Evolutionary conservation across 2,888 invertebrate species (phyloP), one percentile per base, ranked within the genome.

Genomic region (Chydorus sphaericus): DNA sequence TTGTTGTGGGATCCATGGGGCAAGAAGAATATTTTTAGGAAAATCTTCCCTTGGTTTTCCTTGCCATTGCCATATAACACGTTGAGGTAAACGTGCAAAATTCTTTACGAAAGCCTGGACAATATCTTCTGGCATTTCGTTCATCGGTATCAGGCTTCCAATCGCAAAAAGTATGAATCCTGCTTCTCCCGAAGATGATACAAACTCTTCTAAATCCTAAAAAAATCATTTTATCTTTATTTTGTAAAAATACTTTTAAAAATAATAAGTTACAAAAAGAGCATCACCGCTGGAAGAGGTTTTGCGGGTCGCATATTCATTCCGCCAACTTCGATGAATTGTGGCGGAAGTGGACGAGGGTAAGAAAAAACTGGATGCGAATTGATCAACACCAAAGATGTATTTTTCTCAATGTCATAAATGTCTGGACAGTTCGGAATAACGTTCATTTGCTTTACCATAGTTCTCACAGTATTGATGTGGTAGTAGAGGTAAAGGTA

Each of bases 91-190:
- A n/a, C 60, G 53, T 7, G 60, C 44, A 56, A 67, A 65, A 4
- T 62, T 63, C 5, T 63, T 57, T 10, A 62, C 55, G 51, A 67
- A 63, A 14, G 61, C 54, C 18, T 59, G 28, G 49, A 61, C 33
- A 28, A 48, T 55, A 3, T 57, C 26, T 7, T 36, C 10, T 5
- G 65, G 62, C 66, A 70, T 66, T 16, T 61, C 58, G 8, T 63
- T 59, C 38, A 63, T 63, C 50, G 67, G 65, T 1, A 66, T 63
- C 53, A 66, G 66, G 3, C 68, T 65, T 37, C 70, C 70, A 14
- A 70, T 57, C 8, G 66, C 66, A 18, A 70, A 69, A 18, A 69
- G 57, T 23, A 70, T 67, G 16, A 68, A 62, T 18, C 70, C 70
- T 20, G 62, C 54, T 10, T 39, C 50, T 16, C 49, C 56, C 10